Evolutionary conservation across 2,797 vertebrate genomes (phyloP), one percentile per base, ranked within the genome.

Genomic region (Dromococcyx pavoninus): DNA sequence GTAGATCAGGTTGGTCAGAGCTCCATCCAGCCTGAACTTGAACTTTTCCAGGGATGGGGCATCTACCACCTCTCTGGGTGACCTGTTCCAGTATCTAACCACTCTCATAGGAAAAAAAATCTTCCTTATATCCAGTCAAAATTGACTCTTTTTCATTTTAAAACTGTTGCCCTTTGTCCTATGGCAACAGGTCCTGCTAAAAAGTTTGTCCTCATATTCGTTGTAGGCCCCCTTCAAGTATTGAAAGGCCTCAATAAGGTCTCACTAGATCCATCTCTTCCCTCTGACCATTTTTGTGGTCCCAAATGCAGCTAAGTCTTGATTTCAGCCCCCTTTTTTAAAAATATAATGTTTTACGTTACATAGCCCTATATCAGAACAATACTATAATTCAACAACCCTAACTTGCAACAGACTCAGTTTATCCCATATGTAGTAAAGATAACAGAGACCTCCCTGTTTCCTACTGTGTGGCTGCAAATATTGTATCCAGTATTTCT

Each of bases 321-420:
- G 30, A 91, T 86, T 89, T 91, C 3, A 2, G 32, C 58, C 53
- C 22, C 3, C 3, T 37, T 74, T 27, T 69, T 22, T 16, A 23
- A 67, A 74, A 53, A 66, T 19, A 37, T 4, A 9, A 2, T 23
- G 70, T 61, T 78, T 67, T 18, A 30, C 56, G 11, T 84, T 82
- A 54, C 0, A 0, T 37, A 74, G 33, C 33, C n/a, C 44, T 79
- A 1, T 65, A 64, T 81, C 51, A 79, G 70, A 90, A 77, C 24
- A 72, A 2, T 87, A 44, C 67, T 57, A 37, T 85, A 46, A 22
- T 62, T 94, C 61, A 74, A 62, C 66, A 77, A 61, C 79, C 61
- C 94, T 93, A 96, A 97, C 86, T 94, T 94, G 82, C 78, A 88
- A 92, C 86, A 93, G 94, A 85, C 89, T 95, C 72, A 82, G 89